Conservation (phyloP, 2,113 vertebrate species). For the Gnathonemus echidnorhynchus region DNA sequence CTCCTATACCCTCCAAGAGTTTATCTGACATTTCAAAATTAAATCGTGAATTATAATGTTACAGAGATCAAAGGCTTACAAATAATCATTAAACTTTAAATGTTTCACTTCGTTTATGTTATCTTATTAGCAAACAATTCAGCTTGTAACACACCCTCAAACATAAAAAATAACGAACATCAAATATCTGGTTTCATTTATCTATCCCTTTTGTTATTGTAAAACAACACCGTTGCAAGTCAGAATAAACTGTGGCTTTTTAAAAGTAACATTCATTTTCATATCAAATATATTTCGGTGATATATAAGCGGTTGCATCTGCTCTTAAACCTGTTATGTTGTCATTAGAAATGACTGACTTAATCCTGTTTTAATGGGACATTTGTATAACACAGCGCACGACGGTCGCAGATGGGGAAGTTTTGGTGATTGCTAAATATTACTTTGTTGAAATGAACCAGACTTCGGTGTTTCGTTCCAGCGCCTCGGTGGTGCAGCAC, state of each 20-base stretch:
- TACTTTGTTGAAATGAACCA: neutral
- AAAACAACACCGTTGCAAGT: neutral
- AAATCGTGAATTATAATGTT: neutral
- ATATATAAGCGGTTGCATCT: neutral
- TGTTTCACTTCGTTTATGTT: neutral
- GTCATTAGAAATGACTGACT: neutral
- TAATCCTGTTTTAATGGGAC: neutral
- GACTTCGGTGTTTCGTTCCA: neutral
- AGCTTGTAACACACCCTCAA: neutral
- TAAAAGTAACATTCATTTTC: neutral
- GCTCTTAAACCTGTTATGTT: neutral
- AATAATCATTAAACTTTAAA: neutral
- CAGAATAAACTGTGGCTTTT: neutral
- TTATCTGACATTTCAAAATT: neutral
- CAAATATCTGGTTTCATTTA: neutral
- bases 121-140: neutral
- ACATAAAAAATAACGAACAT: neutral
- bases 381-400: neutral
- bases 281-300: neutral
- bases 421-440: neutral
- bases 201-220: neutral
- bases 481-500: neutral
- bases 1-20: neutral
- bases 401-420: neutral
- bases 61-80: neutral